Percentiles rank a stretch among this genome's conserved stretches.
phyloP scores from a whole-genome alignment of 2,888 invertebrate genomes.

The Morpho helenor region DNA sequence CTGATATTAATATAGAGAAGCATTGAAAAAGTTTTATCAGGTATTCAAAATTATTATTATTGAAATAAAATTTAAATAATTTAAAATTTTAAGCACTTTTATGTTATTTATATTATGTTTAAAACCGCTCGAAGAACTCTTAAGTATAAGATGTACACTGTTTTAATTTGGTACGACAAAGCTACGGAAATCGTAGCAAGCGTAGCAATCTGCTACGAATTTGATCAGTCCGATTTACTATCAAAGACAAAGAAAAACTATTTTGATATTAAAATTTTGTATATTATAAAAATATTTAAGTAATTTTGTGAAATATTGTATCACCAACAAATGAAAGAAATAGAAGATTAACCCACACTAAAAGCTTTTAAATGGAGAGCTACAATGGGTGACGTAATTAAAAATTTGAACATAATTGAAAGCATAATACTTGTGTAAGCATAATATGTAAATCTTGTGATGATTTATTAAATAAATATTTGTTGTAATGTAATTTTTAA shows the following conservation, averaged over 20 bases:
- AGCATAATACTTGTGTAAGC: too few species aligned
- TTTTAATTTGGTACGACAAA: slow-evolving; percentile 14
- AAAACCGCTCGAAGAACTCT: not conserved
- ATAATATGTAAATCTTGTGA: too few species aligned
- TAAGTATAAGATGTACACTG: not conserved
- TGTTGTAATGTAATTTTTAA: slow-evolving; percentile 10
- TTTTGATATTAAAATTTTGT: not conserved
- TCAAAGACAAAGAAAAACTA: not conserved
- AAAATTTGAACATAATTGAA: too few species aligned
- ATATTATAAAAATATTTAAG: too few species aligned
- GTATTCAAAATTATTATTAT: not conserved
- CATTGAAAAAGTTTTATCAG: too few species aligned
- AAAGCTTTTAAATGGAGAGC: too few species aligned
- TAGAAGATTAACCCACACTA: too few species aligned
- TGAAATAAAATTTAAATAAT: not conserved
- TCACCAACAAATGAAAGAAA: too few species aligned
- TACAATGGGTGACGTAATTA: too few species aligned
- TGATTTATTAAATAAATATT: slow-evolving; percentile 5
- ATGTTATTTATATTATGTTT: not conserved
- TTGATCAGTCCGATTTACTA: slow-evolving; percentile 8
- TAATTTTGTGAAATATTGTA: too few species aligned
- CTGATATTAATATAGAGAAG: too few species aligned
- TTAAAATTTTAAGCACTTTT: not conserved
- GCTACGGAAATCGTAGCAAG: slow-evolving; percentile 62
- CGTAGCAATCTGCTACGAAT: slow-evolving; percentile 56